Conservation (phyloP, 2,888 invertebrate genomes). For the Eucera pruinosa region DNA sequence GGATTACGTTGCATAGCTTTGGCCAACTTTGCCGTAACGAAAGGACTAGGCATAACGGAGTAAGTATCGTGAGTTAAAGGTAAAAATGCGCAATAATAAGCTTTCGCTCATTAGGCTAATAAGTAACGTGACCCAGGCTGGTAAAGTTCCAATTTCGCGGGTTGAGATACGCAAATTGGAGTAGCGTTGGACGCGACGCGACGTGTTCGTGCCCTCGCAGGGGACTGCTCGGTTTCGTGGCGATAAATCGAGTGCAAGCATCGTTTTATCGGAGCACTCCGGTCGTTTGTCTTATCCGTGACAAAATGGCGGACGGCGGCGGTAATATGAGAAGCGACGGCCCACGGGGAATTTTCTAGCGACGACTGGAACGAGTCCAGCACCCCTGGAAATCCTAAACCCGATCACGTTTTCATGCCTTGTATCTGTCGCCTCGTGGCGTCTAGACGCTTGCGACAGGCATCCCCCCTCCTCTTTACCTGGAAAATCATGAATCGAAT, state of each 20-base stretch:
- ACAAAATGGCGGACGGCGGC: constrained; percentile 49
- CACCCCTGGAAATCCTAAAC: constrained; percentile 70
- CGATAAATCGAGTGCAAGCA: constrained; percentile 76
- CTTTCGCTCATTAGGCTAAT: too few relatives aligned
- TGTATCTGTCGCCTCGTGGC: constrained; percentile 64
- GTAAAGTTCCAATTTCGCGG: constrained; percentile 46
- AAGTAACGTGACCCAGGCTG: too few relatives aligned
- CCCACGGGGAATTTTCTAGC: constrained; percentile 73
- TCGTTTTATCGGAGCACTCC: constrained; percentile 75
- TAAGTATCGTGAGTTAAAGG: too few relatives aligned
- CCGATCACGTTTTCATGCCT: constrained; percentile 63
- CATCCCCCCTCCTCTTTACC: not conserved
- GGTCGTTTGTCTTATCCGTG: constrained; percentile 76
- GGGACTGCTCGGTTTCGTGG: constrained; percentile 63
- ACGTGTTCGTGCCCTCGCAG: constrained; percentile 7
- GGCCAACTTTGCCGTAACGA: too few relatives aligned
- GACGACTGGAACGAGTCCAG: constrained; percentile 34
- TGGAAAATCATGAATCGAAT: constrained; percentile 21
- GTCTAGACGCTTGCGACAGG: constrained; percentile 7
- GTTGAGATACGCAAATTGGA: constrained; percentile 63
- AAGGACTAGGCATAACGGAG: too few relatives aligned
- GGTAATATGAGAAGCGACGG: constrained; percentile 77
- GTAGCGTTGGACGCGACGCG: constrained; percentile 26
- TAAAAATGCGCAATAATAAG: too few relatives aligned
- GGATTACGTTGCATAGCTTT: too few relatives aligned